phyloP scores from a whole-genome alignment of 92 coral and sea anemone species.

The Bergia puertoricense region DNA sequence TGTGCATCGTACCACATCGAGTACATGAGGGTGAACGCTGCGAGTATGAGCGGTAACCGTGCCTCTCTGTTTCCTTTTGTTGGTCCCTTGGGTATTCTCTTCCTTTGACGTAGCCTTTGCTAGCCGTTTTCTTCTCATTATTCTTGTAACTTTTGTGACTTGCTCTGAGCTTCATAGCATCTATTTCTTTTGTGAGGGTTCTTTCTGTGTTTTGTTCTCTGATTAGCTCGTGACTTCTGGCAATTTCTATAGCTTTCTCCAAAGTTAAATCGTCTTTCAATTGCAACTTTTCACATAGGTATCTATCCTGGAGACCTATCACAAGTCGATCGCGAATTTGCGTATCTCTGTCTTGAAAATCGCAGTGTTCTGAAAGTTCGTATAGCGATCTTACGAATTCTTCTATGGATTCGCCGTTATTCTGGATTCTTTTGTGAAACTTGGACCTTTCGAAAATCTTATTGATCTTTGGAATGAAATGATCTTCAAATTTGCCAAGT shows the following conservation, averaged over 20 bases:
- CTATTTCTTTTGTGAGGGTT: conserved; percentile 14
- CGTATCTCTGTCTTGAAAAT: conserved; percentile 31
- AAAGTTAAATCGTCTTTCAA: conserved; percentile 29
- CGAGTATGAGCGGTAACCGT: not conserved
- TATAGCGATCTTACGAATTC: too few species aligned
- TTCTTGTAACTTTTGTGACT: not conserved
- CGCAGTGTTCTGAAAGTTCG: conserved; percentile 14
- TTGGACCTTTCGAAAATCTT: too few species aligned
- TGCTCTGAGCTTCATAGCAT: conserved; percentile 9
- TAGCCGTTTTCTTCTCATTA: conserved; percentile 8
- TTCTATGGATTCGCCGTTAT: too few species aligned
- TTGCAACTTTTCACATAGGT: conserved; percentile 17
- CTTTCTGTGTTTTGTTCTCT: conserved; percentile 18
- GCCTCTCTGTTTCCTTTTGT: not conserved
- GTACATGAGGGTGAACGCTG: conserved; percentile 23
- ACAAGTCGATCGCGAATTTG: conserved; percentile 47
- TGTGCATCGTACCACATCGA: conserved; percentile 30
- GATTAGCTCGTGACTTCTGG: conserved; percentile 31
- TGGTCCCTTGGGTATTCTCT: not conserved
- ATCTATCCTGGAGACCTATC: conserved; percentile 34
- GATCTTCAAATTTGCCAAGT: too few species aligned
- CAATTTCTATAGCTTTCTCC: conserved; percentile 24
- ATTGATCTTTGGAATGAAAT: too few species aligned
- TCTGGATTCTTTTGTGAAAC: too few species aligned
- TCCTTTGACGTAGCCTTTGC: conserved; percentile 2